Evolutionary conservation across 53 echinoderm and acorn worm genomes (phyloP).

Genomic region (Pentamera pediparva): DNA sequence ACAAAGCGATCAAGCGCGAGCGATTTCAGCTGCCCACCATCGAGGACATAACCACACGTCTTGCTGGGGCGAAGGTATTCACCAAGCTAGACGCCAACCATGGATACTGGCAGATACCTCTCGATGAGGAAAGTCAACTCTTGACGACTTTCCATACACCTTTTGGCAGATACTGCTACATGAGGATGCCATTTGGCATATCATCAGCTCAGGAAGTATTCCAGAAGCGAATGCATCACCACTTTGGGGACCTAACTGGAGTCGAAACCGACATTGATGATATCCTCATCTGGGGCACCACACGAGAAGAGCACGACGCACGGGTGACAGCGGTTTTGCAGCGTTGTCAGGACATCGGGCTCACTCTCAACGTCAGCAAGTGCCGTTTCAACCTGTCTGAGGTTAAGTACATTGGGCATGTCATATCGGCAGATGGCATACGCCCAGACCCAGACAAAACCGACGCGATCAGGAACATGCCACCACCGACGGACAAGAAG

Average conservation of each 20-base stretch:
- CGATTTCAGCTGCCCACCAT: slow-evolving; percentile 17
- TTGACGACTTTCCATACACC: slow-evolving; percentile 21
- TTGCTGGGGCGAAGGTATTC: slow-evolving; percentile 3
- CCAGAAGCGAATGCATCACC: neutral
- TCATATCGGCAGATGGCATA: neutral
- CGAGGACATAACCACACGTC: slow-evolving; percentile 1
- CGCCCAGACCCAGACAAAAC: slow-evolving; percentile 15
- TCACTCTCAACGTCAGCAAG: slow-evolving; percentile 25
- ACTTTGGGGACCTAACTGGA: neutral
- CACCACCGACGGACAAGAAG: slow-evolving; percentile 13
- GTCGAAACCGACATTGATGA: slow-evolving; percentile 23
- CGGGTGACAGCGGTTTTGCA: neutral
- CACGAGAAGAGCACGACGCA: slow-evolving; percentile 23
- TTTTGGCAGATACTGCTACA: slow-evolving; percentile 15
- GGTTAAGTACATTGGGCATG: slow-evolving; percentile 20
- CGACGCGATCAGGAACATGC: slow-evolving; percentile 22
- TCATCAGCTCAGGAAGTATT: slow-evolving; percentile 16
- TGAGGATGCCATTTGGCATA: slow-evolving; percentile 15
- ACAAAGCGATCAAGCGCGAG: slow-evolving; percentile 11
- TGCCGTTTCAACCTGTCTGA: neutral
- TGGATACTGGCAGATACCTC: slow-evolving; percentile 36
- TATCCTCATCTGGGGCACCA: slow-evolving; percentile 24
- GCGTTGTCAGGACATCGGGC: slow-evolving; percentile 10
- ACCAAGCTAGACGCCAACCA: slow-evolving; percentile 22
- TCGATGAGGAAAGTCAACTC: slow-evolving; percentile 8